phyloP scores from a whole-genome alignment of 2,888 invertebrate species.

The Pharmacophagus antenor region DNA sequence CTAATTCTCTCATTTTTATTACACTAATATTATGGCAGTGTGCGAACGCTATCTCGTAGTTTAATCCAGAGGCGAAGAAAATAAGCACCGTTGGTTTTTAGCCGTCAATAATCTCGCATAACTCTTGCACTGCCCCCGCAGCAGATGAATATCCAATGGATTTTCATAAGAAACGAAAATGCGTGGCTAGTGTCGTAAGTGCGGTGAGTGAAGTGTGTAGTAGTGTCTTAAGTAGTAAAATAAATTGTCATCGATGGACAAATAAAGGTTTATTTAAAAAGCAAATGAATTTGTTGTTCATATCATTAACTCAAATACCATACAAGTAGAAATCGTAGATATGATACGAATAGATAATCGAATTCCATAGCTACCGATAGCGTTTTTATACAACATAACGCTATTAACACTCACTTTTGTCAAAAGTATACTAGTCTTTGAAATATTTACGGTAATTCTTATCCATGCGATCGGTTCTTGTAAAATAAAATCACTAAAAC shows the following conservation, averaged over 20 bases:
- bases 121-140: too few species aligned
- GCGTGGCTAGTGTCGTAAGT: too few species aligned
- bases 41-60: too few species aligned
- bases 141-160: too few species aligned
- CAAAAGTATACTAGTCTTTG: neutral
- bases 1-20: too few species aligned
- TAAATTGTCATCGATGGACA: neutral
- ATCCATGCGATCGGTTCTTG: neutral
- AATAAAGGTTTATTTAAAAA: constrained; percentile 7
- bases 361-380: constrained; percentile 29
- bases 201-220: too few species aligned
- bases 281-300: constrained; percentile 8
- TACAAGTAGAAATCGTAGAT: constrained; percentile 25
- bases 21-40: too few species aligned
- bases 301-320: constrained; percentile 6
- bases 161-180: too few species aligned
- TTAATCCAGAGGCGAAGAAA: too few species aligned
- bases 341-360: constrained; percentile 13
- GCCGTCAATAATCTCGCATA: too few species aligned
- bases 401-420: constrained; percentile 5
- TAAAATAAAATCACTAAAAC: neutral
- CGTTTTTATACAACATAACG: constrained; percentile 2
- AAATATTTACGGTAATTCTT: constrained; percentile 6
- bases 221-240: neutral
- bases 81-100: too few species aligned